Evolutionary conservation across 1,140 invertebrate genomes (phyloP).

Genomic region (Bathynomus jamesi): DNA sequence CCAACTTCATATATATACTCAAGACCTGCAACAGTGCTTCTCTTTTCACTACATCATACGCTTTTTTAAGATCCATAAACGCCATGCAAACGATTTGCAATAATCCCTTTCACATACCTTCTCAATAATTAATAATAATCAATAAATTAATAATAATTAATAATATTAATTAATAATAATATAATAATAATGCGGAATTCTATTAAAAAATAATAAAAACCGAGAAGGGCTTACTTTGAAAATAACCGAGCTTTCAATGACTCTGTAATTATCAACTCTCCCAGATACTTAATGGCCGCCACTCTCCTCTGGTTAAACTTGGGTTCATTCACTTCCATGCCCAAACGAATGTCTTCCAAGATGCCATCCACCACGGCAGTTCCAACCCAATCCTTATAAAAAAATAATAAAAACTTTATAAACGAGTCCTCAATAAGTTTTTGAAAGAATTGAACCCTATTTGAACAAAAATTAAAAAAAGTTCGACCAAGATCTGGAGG

Average conservation of each 20-base stretch:
- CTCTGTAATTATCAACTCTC: conserved; percentile 88
- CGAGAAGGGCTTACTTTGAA: conserved; percentile 65
- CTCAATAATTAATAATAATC: too few species aligned
- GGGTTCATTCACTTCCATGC: conserved; percentile 85
- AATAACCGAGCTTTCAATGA: conserved; percentile 85
- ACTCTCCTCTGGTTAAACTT: conserved; percentile 89
- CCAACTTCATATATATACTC: too few species aligned
- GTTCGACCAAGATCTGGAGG: background rate
- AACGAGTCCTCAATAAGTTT: background rate
- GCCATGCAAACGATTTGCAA: too few species aligned
- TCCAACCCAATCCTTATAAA: conserved; percentile 72
- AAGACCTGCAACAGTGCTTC: too few species aligned
- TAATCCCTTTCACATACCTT: too few species aligned
- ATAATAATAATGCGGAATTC: too few species aligned
- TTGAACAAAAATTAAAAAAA: conserved; percentile 1
- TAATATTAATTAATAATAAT: too few species aligned
- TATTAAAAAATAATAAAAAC: background rate
- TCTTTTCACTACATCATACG: too few species aligned
- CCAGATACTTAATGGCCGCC: conserved; percentile 86
- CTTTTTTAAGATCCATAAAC: too few species aligned
- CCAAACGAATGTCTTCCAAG: conserved; percentile 86
- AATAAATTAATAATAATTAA: too few species aligned
- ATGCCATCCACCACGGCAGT: conserved; percentile 88
- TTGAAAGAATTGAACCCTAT: background rate
- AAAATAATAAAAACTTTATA: too few species aligned